Conservation (phyloP, 2,113 vertebrate genomes). For the Malurus alboscapulatus region DNA sequence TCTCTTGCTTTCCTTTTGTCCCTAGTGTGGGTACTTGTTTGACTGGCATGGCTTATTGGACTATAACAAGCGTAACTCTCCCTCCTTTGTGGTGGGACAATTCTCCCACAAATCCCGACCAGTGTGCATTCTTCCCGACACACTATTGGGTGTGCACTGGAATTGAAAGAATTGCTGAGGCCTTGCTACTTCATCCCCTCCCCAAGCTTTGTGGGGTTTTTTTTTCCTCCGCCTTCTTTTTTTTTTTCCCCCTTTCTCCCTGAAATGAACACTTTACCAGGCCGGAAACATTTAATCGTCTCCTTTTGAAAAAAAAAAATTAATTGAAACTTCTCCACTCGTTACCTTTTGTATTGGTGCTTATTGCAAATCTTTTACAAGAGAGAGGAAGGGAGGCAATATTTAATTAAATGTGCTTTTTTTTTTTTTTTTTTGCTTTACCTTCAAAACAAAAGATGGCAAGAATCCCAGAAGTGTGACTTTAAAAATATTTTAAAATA, state of each 20-base stretch:
- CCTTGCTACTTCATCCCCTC: conserved; percentile 81
- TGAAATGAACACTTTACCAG: conserved; percentile 98
- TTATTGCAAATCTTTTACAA: conserved; percentile 72
- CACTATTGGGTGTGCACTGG: conserved; percentile 94
- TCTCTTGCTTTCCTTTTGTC: conserved; percentile 93
- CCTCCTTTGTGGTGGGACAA: conserved; percentile 94
- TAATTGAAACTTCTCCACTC: conserved; percentile 98
- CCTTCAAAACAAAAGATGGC: conserved; percentile 54
- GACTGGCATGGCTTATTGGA: conserved; percentile 99
- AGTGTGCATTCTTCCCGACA: conserved; percentile 93
- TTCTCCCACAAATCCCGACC: conserved; percentile 97
- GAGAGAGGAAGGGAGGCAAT: conserved; percentile 62
- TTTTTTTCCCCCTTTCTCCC: conserved; percentile 67
- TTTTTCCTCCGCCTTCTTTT: conserved; percentile 44
- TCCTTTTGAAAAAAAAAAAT: conserved; percentile 93
- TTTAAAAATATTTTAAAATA: neutral
- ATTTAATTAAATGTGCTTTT: conserved; percentile 61
- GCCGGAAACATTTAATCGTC: conserved; percentile 99
- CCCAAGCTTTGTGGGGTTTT: conserved; percentile 79
- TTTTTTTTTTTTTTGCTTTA: neutral
- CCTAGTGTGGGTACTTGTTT: conserved; percentile 92
- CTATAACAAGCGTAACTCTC: conserved; percentile 98
- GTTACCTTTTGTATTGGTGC: conserved; percentile 83
- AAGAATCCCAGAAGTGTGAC: neutral
- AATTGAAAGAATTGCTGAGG: conserved; percentile 91